These are phyloP conservation scores for Parochlus steinenii DNA, from an alignment of 2,888 invertebrate genomes.

Conservation along the genomic window DNA sequence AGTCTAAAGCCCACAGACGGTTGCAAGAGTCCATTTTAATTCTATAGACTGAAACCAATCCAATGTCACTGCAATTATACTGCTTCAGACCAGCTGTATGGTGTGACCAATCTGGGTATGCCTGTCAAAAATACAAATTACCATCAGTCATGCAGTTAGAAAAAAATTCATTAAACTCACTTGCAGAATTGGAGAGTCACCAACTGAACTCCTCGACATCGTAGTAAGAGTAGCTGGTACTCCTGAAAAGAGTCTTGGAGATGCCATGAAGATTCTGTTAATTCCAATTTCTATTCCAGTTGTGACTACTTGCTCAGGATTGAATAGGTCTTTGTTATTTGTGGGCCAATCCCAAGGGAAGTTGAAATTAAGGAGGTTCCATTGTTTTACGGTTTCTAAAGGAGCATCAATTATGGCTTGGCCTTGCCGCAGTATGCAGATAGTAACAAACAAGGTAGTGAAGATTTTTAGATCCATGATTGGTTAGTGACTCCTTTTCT, in stretches of 20 bases:
- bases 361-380: conserved; percentile 50
- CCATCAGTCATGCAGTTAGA: conserved; percentile 4
- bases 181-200: conserved; percentile 52
- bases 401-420: too few relatives aligned
- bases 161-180: conserved; percentile 23
- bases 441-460: too few relatives aligned
- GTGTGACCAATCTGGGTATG: conserved; percentile 63
- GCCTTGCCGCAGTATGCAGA: too few relatives aligned
- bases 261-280: conserved; percentile 57
- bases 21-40: conserved; percentile 63
- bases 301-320: conserved; percentile 54
- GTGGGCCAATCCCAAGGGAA: conserved; percentile 43
- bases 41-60: conserved; percentile 64
- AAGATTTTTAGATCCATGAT: too few relatives aligned
- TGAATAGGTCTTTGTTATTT: conserved; percentile 32
- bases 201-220: conserved; percentile 46
- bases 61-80: conserved; percentile 58
- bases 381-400: conserved; percentile 49
- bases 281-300: conserved; percentile 59
- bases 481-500: too few relatives aligned
- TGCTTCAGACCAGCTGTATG: conserved; percentile 51
- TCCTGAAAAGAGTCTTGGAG: conserved; percentile 56
- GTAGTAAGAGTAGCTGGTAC: conserved; percentile 58
- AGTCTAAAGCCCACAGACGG: conserved; percentile 66
- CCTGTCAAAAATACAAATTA: conserved; percentile 26